Base-by-base conservation (phyloP, 2,888 invertebrate genomes). In the Spatulosminthurus flaviceps region DNA sequence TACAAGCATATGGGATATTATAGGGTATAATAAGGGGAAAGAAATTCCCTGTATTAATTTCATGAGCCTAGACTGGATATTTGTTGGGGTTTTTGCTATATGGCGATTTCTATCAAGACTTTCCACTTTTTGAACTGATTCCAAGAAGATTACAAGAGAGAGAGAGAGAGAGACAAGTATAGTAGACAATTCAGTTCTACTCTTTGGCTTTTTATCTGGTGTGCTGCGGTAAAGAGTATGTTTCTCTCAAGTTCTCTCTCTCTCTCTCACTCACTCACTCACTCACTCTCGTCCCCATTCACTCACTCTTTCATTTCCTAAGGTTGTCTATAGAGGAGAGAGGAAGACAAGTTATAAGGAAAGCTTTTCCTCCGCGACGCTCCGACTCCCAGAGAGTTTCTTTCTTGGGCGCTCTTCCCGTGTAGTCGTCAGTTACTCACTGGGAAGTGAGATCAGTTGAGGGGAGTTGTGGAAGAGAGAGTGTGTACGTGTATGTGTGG, bases 91-190 rank as follows among this genome's bases (percentile, higher is more conserved):
- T n/a, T n/a, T n/a, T n/a, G n/a, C n/a, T n/a, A n/a, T n/a, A n/a
- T 78, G 78, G 78, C 73, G 78, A 78, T 78, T 78, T 78, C 78
- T 43, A 72, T 78, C 72, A 78, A 22, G 78, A 77, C 34, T 75
- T 26, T 66, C 34, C 43, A 60, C 70, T 72, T 80, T n/a, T 81
- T 81, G 81, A 81, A 78, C 73, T 80, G 69, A 70, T 66, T 81
- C 81, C 81, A 81, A 81, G 76, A 73, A n/a, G n/a, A n/a, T n/a
- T 77, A 60, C 79, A 76, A 79, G n/a, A n/a, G n/a, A n/a, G n/a
- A n/a, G n/a, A n/a, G n/a, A n/a, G n/a, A n/a, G n/a, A n/a, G n/a
- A n/a, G n/a, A n/a, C n/a, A n/a, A n/a, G n/a, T n/a, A n/a, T n/a
- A 77, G 78, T 70, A 78, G 80, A 78, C 80, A 81, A 80, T 81